phyloP scores from a whole-genome alignment of 2,888 invertebrate species.

The Ectropis crepuscularia region DNA sequence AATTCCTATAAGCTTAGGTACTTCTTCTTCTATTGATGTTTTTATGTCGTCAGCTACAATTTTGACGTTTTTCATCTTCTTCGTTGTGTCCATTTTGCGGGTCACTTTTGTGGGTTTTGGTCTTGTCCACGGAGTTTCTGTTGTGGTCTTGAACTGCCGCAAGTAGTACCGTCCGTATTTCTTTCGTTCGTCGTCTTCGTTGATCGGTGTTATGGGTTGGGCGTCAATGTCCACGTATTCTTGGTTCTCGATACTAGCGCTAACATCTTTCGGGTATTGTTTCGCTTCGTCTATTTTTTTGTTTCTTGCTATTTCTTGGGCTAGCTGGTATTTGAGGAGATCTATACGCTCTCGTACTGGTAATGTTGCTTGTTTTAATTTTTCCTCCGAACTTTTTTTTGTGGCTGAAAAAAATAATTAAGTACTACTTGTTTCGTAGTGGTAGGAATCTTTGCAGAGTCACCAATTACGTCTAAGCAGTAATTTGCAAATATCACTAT shows the following conservation, averaged over 20 bases:
- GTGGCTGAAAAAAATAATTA: constrained; percentile 5
- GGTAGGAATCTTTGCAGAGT: too few relatives aligned
- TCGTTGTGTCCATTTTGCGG: not conserved
- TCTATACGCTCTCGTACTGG: constrained; percentile 37
- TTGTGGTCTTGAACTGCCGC: constrained; percentile 33
- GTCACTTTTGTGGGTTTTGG: not conserved
- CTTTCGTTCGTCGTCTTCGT: constrained; percentile 44
- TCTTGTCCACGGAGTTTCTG: not conserved
- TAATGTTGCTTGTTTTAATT: constrained; percentile 7
- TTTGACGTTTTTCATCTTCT: not conserved
- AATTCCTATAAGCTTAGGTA: not conserved
- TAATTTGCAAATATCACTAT: too few relatives aligned
- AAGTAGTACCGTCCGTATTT: constrained; percentile 37
- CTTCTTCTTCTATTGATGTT: constrained; percentile 3
- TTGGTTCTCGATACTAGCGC: constrained; percentile 39
- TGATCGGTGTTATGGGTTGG: constrained; percentile 45
- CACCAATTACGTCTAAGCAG: too few relatives aligned
- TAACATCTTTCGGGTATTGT: not conserved
- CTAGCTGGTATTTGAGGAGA: constrained; percentile 41
- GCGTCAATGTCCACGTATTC: constrained; percentile 18
- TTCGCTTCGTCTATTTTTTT: not conserved
- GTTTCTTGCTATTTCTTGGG: constrained; percentile 29
- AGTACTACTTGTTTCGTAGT: too few relatives aligned
- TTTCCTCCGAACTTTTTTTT: constrained; percentile 1
- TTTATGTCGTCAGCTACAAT: constrained; percentile 1